Base-by-base conservation (phyloP, 1,140 invertebrate genomes). In the Chironomus striatipennis region DNA sequence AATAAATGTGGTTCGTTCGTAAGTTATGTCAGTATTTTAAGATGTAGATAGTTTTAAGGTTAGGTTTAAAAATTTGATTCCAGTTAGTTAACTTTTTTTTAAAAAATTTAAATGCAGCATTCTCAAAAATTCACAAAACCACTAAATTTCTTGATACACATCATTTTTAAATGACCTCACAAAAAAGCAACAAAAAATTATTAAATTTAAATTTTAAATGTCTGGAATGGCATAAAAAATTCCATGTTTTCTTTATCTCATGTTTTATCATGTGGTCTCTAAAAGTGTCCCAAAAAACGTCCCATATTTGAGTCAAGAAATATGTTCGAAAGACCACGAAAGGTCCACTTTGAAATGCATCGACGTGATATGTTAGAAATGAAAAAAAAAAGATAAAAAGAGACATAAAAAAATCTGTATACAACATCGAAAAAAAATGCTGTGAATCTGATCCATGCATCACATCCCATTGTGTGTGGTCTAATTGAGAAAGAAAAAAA, bases 341-440 rank as follows among this genome's bases (percentile, higher is more conserved):
- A 57, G 47, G 12, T 57, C 12, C 47, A 57, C 47, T 57, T 57
- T 57, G 47, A 57, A 10, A 57, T 57, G 47, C 47, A 57, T 57
- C 47, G n/a, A 57, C 47, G 47, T 57, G 47, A 57, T 57, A 57
- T 57, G 47, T 57, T 57, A 57, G 47, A 57, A 57, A 57, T 57
- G 47, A 57, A 57, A 57, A 12, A 47, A 1, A 47, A n/a, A 57
- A 57, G 47, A 57, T 12, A 57, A 15, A 5, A 57, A 57, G n/a
- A 57, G 12, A 57, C 47, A 57, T 57, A 57, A 57, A 34, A 34
- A 57, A 57, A 57, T 57, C 12, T 57, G 47, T 57, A 10, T 57
- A 57, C 47, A 57, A 57, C 47, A 57, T 57, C 12, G 12, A n/a
- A 57, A 57, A 57, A n/a, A n/a, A n/a, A n/a, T n/a, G n/a, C n/a